Base-by-base conservation (phyloP, 2,113 vertebrate genomes). In the Piprites chloris region DNA sequence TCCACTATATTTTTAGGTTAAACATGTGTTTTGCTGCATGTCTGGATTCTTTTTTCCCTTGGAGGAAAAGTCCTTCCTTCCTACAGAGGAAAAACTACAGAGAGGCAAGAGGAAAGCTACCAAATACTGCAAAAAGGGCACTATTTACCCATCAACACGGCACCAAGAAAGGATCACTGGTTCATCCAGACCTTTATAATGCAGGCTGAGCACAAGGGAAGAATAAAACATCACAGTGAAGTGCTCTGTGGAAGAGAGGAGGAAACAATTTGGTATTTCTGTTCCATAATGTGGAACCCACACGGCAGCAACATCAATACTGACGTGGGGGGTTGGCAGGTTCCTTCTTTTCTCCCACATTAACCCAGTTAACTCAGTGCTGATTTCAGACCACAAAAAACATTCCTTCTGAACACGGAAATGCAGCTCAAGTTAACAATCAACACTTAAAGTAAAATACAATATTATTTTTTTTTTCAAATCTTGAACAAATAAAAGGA, bases 171-270 rank as follows among this genome's bases (percentile, higher is more conserved):
- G 20, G 9, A 61, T 47, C n/a, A 14, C 9, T 68, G 12, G 11
- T 26, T 77, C 33, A 47, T 69, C 33, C 55, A 74, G 32, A 53
- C 14, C 9, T 69, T 73, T 59, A 4, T 11, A 50, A 66, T 7
- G 4, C n/a, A 69, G 18, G 21, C 10, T 0, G 0, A 86, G 41
- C 22, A 76, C 16, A 24, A 4, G 33, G 30, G 47, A 7, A 72
- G 71, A 73, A 84, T 6, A 35, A 84, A 68, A 4, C 16, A 7
- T 13, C 20, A 17, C 3, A 23, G 13, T 26, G 24, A 39, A 72
- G 6, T 12, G 30, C 2, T 65, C 11, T 55, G 35, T 44, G 59
- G 44, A 65, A 6, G 13, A 89, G 33, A 89, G 18, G 11, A 81
- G 24, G 14, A 92, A 77, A 77, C 0, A 0, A 6, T 92, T 53